Conservation (phyloP, 1,140 invertebrate species). For the Ctenoplectra terminalis region DNA sequence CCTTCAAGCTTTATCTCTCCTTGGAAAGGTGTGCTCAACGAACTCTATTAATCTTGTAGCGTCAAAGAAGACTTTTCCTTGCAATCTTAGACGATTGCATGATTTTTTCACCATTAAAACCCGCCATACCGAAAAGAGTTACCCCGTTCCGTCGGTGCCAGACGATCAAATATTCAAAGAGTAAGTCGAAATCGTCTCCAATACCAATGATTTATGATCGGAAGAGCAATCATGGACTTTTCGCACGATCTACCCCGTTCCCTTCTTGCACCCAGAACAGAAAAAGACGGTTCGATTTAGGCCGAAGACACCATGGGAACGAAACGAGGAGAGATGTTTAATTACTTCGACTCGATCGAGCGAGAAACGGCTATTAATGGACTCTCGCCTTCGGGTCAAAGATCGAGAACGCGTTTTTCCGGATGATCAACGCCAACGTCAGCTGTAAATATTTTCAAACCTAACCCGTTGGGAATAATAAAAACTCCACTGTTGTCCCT, state of each 20-base stretch:
- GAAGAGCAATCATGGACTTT: neutral
- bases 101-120: neutral
- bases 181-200: slow-evolving; percentile 1
- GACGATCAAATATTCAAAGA: neutral
- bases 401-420: slow-evolving; percentile 9
- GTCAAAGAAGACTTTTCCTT: neutral
- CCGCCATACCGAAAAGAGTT: neutral
- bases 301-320: neutral
- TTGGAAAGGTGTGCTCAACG: neutral
- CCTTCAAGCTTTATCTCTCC: neutral
- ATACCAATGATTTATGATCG: neutral
- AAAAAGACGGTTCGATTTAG: slow-evolving; percentile 5
- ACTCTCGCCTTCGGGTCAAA: neutral
- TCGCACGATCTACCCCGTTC: neutral
- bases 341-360: slow-evolving; percentile 14
- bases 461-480: no score
- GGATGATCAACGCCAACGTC: neutral
- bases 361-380: slow-evolving; percentile 43
- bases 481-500: no score
- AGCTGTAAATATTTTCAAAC: no score
- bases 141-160: neutral
- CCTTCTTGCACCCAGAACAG: no score
- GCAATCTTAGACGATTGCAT: neutral
- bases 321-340: slow-evolving; percentile 1
- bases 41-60: slow-evolving; percentile 9